Evolutionary conservation across 2,113 vertebrate genomes (phyloP).

Genomic region (Halichoerus grypus): DNA sequence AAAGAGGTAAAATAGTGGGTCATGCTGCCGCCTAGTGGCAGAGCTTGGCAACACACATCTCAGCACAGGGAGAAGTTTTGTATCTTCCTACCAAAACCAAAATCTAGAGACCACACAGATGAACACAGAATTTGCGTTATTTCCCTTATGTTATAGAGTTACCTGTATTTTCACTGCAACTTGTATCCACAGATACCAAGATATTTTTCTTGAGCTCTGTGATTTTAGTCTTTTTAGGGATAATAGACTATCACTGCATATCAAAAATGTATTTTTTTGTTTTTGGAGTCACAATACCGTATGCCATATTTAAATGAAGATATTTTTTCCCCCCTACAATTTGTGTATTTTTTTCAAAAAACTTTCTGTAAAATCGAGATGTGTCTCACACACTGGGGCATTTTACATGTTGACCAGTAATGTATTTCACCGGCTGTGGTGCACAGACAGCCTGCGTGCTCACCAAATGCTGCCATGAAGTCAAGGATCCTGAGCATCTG

Average conservation of each 20-base stretch:
- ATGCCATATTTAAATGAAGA: not conserved
- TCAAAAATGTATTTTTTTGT: not conserved
- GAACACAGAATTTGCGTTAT: not conserved
- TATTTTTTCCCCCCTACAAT: not conserved
- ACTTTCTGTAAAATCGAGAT: not conserved
- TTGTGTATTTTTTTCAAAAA: not conserved
- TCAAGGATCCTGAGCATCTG: no score
- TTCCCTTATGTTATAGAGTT: not conserved
- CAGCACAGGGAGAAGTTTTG: not conserved
- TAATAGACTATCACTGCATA: not conserved
- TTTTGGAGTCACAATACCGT: not conserved
- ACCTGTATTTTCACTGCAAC: not conserved
- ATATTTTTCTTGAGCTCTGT: not conserved
- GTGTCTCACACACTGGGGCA: not conserved
- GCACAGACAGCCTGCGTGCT: fast-evolving
- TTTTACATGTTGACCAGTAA: not conserved
- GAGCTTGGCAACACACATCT: not conserved
- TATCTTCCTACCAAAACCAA: not conserved
- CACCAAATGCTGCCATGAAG: not conserved
- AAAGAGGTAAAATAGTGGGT: constrained; percentile 64
- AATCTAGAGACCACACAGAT: not conserved
- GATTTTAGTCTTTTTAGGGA: constrained; percentile 12
- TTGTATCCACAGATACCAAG: not conserved
- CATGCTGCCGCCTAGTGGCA: constrained; percentile 75
- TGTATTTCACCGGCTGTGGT: not conserved